These are phyloP conservation scores for Sphaerophoria taeniata DNA, from an alignment of 2,888 invertebrate genomes.

Conservation along the genomic window DNA sequence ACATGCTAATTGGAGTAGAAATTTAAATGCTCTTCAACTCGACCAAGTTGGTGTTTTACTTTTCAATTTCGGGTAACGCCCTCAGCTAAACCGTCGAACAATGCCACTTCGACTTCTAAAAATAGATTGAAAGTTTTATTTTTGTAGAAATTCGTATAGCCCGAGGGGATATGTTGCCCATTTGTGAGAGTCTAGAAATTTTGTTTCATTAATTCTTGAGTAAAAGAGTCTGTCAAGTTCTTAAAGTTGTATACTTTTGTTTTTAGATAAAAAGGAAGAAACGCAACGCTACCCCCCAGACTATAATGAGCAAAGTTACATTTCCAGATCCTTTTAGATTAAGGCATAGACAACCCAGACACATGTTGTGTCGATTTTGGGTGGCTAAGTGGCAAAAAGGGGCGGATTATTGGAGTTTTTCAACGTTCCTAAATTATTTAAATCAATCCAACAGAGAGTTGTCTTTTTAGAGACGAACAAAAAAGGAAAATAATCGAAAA, in stretches of 20 bases:
- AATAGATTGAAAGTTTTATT: slow-evolving; percentile 9
- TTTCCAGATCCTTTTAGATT: slow-evolving; percentile 31
- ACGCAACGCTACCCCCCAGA: background rate
- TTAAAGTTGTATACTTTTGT: background rate
- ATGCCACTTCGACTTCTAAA: slow-evolving; percentile 38
- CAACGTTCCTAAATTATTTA: slow-evolving; percentile 64
- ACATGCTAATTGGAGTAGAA: too few relatives aligned
- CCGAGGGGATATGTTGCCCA: background rate
- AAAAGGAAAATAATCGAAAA: slow-evolving; percentile 29
- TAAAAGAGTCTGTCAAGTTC: background rate
- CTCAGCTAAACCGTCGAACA: slow-evolving; percentile 15
- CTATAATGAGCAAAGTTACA: background rate
- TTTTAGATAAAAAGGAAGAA: too few relatives aligned
- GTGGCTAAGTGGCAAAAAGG: slow-evolving; percentile 46
- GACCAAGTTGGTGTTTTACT: too few relatives aligned
- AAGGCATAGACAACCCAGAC: slow-evolving; percentile 2
- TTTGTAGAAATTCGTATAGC: background rate
- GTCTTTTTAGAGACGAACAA: slow-evolving; percentile 26
- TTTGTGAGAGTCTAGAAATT: background rate
- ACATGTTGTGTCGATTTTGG: slow-evolving; percentile 38
- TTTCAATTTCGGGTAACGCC: slow-evolving; percentile 1
- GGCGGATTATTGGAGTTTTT: slow-evolving; percentile 53
- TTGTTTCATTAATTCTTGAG: background rate
- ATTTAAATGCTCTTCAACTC: too few relatives aligned
- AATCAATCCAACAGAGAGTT: slow-evolving; percentile 55